A percentile compares a stretch with the other conserved stretches of the same genome.
Conservation (phyloP, 2,113 vertebrate genomes). For the Tympanuchus pallidicinctus region DNA sequence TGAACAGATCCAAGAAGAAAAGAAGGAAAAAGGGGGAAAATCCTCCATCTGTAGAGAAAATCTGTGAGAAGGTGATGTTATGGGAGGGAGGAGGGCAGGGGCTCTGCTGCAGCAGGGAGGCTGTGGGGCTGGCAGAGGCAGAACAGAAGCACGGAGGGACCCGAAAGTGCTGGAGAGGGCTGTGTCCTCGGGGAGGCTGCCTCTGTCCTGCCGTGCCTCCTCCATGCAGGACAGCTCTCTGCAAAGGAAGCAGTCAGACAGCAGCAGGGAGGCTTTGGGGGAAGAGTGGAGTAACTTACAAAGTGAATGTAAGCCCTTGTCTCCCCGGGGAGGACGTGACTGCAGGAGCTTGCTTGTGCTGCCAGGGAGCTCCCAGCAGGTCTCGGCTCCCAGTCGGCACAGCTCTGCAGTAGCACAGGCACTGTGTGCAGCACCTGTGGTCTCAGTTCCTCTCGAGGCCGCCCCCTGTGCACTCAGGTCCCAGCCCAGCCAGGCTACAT, state of each 20-base stretch:
- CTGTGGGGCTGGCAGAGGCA: not conserved
- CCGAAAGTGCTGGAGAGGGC: not conserved
- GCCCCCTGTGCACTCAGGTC: not conserved
- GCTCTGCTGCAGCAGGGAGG: not conserved
- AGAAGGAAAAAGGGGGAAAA: not conserved
- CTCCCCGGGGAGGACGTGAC: not conserved
- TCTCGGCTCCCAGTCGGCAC: not conserved
- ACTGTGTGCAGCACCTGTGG: not conserved
- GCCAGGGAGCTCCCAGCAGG: not conserved
- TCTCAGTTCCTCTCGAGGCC: not conserved
- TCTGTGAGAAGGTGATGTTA: not conserved
- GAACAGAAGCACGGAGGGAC: not conserved
- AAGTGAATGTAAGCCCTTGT: not conserved
- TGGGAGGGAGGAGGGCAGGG: not conserved
- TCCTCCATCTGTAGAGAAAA: not conserved
- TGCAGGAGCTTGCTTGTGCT: accelerated
- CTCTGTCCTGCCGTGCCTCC: not conserved
- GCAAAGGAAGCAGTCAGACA: not conserved
- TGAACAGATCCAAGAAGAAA: not conserved
- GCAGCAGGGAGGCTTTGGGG: not conserved
- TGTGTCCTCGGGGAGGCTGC: accelerated
- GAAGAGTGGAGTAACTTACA: accelerated
- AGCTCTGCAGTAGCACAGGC: accelerated
- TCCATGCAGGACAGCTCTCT: not conserved
- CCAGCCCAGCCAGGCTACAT: not conserved